Conservation (phyloP, 1,140 invertebrate genomes). For the Diabrotica virgifera region DNA sequence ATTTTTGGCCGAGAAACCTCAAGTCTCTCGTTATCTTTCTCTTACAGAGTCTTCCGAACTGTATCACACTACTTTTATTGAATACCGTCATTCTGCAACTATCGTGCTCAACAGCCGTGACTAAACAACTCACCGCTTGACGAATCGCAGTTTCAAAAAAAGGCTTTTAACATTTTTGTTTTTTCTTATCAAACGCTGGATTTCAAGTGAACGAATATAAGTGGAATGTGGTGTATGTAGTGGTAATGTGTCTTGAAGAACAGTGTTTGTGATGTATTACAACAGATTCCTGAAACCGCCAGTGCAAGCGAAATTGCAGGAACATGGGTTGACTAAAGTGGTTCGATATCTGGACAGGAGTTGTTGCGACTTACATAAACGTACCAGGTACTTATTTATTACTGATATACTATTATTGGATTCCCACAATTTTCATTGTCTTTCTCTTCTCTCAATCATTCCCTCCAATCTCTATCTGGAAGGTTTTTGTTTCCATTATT, state of each 20-base stretch:
- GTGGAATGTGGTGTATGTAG: background rate
- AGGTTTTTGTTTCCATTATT: no score
- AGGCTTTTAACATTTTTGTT: background rate
- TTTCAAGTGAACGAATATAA: background rate
- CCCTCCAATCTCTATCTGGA: no score
- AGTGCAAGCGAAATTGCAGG: conserved; percentile 34
- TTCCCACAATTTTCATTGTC: no score
- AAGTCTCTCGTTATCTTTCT: no score
- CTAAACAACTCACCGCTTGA: background rate
- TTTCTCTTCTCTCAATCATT: no score
- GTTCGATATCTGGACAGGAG: conserved; percentile 42
- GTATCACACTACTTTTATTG: background rate
- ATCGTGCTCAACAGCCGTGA: background rate
- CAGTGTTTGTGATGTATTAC: conserved; percentile 45
- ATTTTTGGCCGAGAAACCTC: no score
- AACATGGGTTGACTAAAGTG: conserved; percentile 41
- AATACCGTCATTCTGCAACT: background rate
- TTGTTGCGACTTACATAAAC: conserved; percentile 38
- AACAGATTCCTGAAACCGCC: conserved; percentile 49
- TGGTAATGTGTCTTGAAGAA: conserved; percentile 9
- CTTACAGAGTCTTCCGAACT: no score
- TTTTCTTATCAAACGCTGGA: background rate
- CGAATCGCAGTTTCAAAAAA: background rate
- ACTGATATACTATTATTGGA: no score
- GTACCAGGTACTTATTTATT: conserved; percentile 17